Percentiles rank a stretch among this genome's conserved stretches.
Conservation (phyloP, 64 coral and sea anemone genomes). For the Cladopsammia gracilis region DNA sequence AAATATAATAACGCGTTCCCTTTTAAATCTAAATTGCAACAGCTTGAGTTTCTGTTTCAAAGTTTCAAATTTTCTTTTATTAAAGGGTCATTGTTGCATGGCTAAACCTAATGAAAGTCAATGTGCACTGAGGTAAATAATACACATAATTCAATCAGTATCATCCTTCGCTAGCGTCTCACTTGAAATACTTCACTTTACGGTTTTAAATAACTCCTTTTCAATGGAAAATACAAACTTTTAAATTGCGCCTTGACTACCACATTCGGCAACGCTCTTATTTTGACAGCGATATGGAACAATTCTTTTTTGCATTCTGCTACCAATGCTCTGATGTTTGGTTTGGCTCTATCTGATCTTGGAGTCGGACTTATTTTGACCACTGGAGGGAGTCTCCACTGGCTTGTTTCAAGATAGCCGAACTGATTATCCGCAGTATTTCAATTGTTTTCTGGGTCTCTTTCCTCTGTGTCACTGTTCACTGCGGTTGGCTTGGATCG, state of each 20-base stretch:
- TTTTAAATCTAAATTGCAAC: no score
- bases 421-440: background rate
- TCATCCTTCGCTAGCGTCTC: no score
- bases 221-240: background rate
- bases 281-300: slow-evolving; percentile 10
- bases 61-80: no score
- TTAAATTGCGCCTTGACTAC: background rate
- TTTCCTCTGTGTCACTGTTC: background rate
- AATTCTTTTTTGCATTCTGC: background rate
- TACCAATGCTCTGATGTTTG: background rate
- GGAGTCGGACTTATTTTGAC: background rate
- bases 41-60: no score
- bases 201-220: no score
- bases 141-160: no score
- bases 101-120: no score
- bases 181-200: no score
- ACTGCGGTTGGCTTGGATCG: slow-evolving; percentile 18
- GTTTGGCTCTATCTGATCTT: slow-evolving; percentile 16
- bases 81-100: no score
- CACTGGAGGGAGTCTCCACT: background rate
- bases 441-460: background rate
- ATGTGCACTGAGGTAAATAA: no score
- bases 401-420: background rate
- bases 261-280: background rate
- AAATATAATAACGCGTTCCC: no score